These are phyloP conservation scores for Tilapia sparmanii DNA, from an alignment of 2,113 vertebrate genomes.

Conservation along the genomic window DNA sequence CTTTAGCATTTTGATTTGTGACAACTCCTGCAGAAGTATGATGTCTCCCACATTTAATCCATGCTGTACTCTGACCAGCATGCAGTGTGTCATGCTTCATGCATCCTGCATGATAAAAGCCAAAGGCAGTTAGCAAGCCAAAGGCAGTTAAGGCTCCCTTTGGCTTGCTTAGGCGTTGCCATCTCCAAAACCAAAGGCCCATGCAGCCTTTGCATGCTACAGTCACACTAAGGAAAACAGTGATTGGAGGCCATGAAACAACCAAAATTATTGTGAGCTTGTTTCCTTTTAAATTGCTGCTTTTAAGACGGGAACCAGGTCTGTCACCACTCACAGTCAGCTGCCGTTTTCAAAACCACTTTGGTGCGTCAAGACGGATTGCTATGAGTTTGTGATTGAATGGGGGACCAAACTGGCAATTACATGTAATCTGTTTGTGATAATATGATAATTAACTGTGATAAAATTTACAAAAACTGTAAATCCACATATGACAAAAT, in stretches of 20 bases:
- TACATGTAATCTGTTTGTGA: not conserved
- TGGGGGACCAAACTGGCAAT: not conserved
- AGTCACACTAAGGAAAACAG: not conserved
- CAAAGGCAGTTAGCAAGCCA: constrained; percentile 41
- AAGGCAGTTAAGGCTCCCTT: constrained; percentile 8
- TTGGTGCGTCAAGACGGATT: not conserved
- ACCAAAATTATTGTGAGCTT: not conserved
- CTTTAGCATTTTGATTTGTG: constrained; percentile 40
- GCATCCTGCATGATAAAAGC: constrained; percentile 31
- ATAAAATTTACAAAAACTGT: not conserved
- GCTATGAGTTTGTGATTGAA: not conserved
- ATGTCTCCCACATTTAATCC: constrained; percentile 47
- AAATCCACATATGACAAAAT: not conserved
- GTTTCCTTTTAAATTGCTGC: not conserved
- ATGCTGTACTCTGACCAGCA: constrained; percentile 38
- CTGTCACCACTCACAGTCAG: not conserved
- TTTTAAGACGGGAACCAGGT: not conserved
- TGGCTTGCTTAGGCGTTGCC: not conserved
- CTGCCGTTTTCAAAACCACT: not conserved
- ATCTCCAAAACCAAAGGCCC: not conserved
- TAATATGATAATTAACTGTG: not conserved
- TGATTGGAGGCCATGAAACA: not conserved
- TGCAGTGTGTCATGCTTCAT: constrained; percentile 41
- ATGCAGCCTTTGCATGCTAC: not conserved
- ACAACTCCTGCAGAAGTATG: constrained; percentile 28